Percentiles rank a stretch among this genome's conserved stretches.
These are phyloP conservation scores for Melieria picta DNA, from an alignment of 2,888 invertebrate species.

Conservation along the genomic window DNA sequence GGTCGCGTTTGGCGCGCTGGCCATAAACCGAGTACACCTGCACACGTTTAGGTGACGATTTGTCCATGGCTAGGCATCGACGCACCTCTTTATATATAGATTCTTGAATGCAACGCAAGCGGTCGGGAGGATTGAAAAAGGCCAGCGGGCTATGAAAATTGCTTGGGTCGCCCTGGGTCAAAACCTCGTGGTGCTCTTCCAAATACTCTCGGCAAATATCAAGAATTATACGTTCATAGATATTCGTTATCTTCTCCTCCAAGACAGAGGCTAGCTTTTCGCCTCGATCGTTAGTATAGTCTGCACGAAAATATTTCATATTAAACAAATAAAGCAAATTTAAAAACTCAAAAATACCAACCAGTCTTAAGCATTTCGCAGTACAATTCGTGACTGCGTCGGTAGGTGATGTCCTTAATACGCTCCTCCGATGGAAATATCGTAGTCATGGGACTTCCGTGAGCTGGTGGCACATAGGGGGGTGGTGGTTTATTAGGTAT, in stretches of 20 bases:
- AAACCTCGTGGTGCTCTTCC: constrained; percentile 61
- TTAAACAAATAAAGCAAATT: neutral
- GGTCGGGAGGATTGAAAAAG: constrained; percentile 66
- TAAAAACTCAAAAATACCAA: constrained; percentile 40
- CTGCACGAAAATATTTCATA: constrained; percentile 37
- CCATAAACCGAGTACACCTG: constrained; percentile 62
- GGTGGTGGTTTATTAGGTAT: constrained; percentile 82
- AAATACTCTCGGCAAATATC: constrained; percentile 73
- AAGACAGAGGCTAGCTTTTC: constrained; percentile 53
- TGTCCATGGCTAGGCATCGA: constrained; percentile 69
- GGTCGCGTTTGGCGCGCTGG: constrained; percentile 74
- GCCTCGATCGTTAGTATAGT: constrained; percentile 52
- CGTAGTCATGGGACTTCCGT: constrained; percentile 62
- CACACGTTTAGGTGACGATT: constrained; percentile 61
- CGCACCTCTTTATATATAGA: constrained; percentile 68
- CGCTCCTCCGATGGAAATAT: constrained; percentile 60
- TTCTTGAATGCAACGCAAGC: constrained; percentile 67
- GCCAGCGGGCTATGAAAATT: constrained; percentile 62
- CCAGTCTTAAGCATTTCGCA: constrained; percentile 56
- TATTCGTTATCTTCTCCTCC: constrained; percentile 63
- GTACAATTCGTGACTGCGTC: constrained; percentile 57
- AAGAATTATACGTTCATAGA: constrained; percentile 71
- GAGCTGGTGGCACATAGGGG: constrained; percentile 75
- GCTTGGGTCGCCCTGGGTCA: constrained; percentile 53
- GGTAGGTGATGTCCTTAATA: constrained; percentile 58